Percentiles rank a stretch among this genome's conserved stretches.
Conservation (phyloP, 2,797 vertebrate species). For the Onychomys leucogaster region DNA sequence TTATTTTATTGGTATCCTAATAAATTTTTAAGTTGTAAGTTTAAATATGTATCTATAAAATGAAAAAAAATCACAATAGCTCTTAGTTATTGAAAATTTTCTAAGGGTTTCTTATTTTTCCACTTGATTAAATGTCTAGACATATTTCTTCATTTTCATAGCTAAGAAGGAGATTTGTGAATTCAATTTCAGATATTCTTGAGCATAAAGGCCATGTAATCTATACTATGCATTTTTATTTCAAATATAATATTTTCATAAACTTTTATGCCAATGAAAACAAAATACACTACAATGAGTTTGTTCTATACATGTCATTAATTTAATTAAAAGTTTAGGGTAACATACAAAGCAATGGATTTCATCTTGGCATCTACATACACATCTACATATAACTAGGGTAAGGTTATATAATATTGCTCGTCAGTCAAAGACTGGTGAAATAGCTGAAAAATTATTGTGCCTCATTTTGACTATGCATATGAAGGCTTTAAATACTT, state of each 20-base stretch:
- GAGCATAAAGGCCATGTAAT: not conserved
- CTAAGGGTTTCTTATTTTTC: not conserved
- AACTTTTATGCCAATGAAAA: not conserved
- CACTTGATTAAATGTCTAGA: not conserved
- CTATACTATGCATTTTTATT: not conserved
- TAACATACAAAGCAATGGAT: not conserved
- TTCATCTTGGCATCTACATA: not conserved
- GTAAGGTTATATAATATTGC: not conserved
- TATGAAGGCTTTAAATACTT: fast-evolving
- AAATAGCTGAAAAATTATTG: not conserved
- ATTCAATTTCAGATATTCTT: not conserved
- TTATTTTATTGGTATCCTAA: not conserved
- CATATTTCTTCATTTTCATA: not conserved
- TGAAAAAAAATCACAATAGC: not conserved
- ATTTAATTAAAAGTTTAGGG: not conserved
- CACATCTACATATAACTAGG: not conserved
- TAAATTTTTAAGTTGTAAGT: not conserved
- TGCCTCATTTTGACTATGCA: not conserved
- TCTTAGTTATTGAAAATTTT: not conserved
- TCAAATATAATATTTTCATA: not conserved
- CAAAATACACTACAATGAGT: not conserved
- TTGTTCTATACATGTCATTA: not conserved
- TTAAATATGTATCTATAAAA: not conserved
- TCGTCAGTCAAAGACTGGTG: not conserved
- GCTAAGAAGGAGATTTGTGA: not conserved